Conservation (phyloP, 2,113 vertebrate genomes). For the Colinus virginianus region DNA sequence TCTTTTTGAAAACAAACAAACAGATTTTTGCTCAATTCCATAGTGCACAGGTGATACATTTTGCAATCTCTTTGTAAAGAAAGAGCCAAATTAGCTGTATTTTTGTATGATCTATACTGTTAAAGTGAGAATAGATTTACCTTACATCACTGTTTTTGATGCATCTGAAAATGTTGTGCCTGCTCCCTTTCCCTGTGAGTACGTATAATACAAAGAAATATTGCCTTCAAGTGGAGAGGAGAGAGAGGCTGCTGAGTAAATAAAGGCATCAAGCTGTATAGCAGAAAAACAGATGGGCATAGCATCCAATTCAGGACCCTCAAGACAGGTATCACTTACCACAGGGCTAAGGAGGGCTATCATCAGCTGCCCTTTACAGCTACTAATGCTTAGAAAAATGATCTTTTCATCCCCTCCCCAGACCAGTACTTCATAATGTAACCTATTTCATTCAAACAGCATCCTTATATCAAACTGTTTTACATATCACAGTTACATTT, state of each 20-base stretch:
- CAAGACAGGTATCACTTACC: not conserved
- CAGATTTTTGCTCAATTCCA: not conserved
- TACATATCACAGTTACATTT: not conserved
- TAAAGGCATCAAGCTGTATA: not conserved
- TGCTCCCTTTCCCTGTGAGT: not conserved
- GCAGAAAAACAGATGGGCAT: not conserved
- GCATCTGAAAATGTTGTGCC: not conserved
- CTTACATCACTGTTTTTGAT: not conserved
- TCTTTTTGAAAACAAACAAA: not conserved
- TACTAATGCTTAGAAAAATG: not conserved
- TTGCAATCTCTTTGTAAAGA: not conserved
- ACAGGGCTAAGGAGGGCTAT: not conserved
- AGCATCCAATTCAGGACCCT: not conserved
- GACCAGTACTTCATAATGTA: not conserved
- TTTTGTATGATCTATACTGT: not conserved
- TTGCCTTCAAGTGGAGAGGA: not conserved
- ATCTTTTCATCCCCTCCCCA: not conserved
- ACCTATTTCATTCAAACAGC: not conserved
- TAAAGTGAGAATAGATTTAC: not conserved
- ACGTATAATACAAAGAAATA: not conserved
- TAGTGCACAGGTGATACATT: not conserved
- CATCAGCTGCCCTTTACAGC: not conserved
- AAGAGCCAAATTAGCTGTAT: not conserved
- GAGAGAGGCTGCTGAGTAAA: not conserved
- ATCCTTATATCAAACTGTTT: not conserved